Evolutionary conservation across 2,797 vertebrate genomes (phyloP).

Genomic region (Nothura maculosa): DNA sequence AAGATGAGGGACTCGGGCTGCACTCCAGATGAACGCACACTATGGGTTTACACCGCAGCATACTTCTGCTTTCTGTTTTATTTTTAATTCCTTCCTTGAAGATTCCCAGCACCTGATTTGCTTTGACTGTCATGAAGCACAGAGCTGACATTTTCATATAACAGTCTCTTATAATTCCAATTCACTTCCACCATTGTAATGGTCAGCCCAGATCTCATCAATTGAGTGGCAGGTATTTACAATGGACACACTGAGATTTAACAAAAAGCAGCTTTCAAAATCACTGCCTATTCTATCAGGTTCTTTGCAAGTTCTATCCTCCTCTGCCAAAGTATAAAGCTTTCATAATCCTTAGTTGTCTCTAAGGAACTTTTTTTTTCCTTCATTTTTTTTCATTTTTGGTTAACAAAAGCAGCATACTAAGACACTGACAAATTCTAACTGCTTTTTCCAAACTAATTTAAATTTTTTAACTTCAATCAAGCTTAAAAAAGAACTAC

Average conservation of each 20-base stretch:
- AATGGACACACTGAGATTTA: background rate
- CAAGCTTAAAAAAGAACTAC: background rate
- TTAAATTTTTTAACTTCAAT: background rate
- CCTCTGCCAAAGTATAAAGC: background rate
- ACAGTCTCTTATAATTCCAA: background rate
- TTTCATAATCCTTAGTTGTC: background rate
- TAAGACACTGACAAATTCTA: background rate
- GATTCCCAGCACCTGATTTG: background rate
- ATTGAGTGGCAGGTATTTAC: background rate
- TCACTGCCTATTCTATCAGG: background rate
- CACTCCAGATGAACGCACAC: background rate
- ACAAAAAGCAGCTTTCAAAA: slow-evolving; percentile 16
- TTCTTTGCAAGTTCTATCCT: background rate
- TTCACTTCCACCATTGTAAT: background rate
- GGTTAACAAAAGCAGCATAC: background rate
- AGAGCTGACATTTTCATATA: slow-evolving; percentile 9
- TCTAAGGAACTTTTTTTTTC: background rate
- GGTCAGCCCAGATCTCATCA: background rate
- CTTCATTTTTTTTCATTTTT: background rate
- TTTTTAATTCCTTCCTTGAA: background rate
- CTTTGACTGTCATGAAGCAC: background rate
- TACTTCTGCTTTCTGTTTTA: background rate
- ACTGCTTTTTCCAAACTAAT: background rate
- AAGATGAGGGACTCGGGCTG: background rate
- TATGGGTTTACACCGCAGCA: background rate